Base-by-base conservation (phyloP, 2,888 invertebrate species). In the Trachelus troglodyta region DNA sequence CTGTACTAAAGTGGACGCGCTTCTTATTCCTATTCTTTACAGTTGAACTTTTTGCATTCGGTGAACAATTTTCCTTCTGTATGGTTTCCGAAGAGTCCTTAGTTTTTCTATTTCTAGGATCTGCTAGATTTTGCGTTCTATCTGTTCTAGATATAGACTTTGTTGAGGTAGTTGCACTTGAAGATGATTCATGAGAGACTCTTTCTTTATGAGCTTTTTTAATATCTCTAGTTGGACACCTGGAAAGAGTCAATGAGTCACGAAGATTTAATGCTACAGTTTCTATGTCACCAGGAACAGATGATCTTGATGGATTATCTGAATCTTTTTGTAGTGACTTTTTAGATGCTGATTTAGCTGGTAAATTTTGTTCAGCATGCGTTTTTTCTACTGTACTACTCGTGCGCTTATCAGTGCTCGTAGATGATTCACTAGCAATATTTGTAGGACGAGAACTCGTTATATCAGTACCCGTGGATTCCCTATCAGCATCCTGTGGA, bases 1-100 rank as follows among this genome's bases (percentile, higher is more conserved):
- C 77, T 74, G 69, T 73, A 79, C 30, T 34, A 33, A 75, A 80
- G 34, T 12, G 73, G 15, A 68, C 81, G 73, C 69, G 76, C 73
- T 69, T 80, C 77, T 76, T 33, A 76, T 69, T 91, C 80, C 69
- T 88, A 84, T 23, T 88, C 90, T 86, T 92, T 1, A 90, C 89
- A 68, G 34, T 35, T 74, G 12, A n/a, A n/a, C n/a, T 34, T 23
- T 30, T 15, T n/a, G 23, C 73, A 78, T 34, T 79, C 2, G 77
- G 31, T n/a, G 74, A 69, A 9, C 34, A 1, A 76, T 75, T 75
- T 75, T 79, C 79, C 11, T 79, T 83, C 34, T 79, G 75, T 69
- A n/a, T 30, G 11, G 30, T 9, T 11, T 69, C 23, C 30, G 69
- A 30, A 15, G 15, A n/a, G 12, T 76, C 69, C 34, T 85, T 37